Conservation (phyloP, 1,140 invertebrate species). For the Rhopalosiphum maidis region DNA sequence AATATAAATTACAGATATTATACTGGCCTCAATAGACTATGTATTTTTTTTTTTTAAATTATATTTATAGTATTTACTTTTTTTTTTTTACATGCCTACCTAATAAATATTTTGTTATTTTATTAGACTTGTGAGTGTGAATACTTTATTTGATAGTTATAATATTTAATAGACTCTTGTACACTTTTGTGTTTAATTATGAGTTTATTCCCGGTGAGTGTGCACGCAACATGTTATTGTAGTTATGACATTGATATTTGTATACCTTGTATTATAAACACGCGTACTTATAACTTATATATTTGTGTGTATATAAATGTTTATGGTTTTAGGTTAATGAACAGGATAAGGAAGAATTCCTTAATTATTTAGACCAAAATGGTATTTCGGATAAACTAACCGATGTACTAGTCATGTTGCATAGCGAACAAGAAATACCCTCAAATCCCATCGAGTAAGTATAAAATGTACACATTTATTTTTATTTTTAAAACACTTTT, state of each 20-base stretch:
- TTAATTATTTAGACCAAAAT: not conserved
- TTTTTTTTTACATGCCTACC: not conserved
- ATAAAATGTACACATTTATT: not conserved
- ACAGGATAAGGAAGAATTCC: not conserved
- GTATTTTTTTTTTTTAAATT: not conserved
- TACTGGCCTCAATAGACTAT: not conserved
- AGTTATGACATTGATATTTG: not conserved
- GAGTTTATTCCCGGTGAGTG: not conserved
- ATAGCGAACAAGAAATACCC: not conserved
- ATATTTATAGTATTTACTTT: not conserved
- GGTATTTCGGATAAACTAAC: slow-evolving; percentile 16
- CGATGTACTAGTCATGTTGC: slow-evolving; percentile 9
- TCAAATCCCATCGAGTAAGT: slow-evolving; percentile 17
- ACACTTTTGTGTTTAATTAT: not conserved
- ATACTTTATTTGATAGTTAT: not conserved
- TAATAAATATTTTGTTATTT: not conserved
- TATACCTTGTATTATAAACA: not conserved
- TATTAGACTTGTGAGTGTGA: not conserved
- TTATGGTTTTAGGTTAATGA: not conserved
- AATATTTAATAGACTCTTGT: not conserved
- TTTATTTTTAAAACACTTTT: not conserved
- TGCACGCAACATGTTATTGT: not conserved
- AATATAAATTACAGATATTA: not conserved
- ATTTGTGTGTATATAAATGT: not conserved
- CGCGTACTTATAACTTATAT: no score